phyloP scores from a whole-genome alignment of 2,113 vertebrate species.

The Stercorarius parasiticus region DNA sequence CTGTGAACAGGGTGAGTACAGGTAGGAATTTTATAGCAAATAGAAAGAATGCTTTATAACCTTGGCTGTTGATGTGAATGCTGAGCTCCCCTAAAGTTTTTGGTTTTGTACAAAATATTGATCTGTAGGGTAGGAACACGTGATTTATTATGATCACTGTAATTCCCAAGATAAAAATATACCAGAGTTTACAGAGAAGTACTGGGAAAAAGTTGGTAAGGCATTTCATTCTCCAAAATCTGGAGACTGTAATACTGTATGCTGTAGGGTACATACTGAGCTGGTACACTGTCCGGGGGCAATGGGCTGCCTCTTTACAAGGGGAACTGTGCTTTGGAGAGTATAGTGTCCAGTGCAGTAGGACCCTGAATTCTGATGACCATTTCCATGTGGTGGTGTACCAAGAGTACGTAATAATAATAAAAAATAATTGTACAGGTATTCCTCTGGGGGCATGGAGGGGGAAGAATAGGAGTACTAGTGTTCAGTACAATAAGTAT shows the following conservation, averaged over 20 bases:
- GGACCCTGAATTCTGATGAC: background rate
- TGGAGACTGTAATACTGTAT: background rate
- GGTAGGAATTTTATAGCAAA: background rate
- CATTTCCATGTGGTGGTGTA: background rate
- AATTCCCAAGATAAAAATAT: background rate
- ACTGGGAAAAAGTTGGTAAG: background rate
- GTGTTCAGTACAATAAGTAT: background rate
- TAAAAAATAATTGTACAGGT: background rate
- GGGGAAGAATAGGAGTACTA: background rate
- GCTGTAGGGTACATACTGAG: background rate
- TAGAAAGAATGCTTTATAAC: background rate
- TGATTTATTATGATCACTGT: background rate
- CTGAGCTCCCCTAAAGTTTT: background rate
- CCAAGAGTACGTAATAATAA: background rate
- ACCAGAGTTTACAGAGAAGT: background rate
- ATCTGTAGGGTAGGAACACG: background rate
- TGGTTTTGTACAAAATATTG: background rate
- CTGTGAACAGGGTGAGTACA: background rate
- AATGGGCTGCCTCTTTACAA: background rate
- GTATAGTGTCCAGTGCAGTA: background rate
- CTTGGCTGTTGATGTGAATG: background rate
- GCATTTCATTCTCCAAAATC: background rate
- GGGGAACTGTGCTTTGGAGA: background rate
- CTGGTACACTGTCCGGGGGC: fast-evolving
- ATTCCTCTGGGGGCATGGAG: fast-evolving